Conservation (phyloP, 2,797 vertebrate genomes). For the Sebastes itinus region DNA sequence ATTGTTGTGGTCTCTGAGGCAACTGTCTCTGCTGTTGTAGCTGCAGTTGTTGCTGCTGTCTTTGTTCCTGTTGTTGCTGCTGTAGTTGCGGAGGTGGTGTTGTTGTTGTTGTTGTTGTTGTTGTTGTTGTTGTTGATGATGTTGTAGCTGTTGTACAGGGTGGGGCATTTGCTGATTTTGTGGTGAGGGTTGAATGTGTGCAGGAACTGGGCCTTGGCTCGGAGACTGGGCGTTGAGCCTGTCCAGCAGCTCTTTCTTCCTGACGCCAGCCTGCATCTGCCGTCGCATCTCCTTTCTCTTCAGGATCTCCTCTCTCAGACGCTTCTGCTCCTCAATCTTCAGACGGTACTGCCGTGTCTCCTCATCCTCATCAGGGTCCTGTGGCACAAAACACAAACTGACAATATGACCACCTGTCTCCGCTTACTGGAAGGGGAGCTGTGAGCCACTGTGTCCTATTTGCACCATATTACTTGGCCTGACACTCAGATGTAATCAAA, state of each 20-base stretch:
- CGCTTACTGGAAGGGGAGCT: background rate
- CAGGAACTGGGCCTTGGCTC: conserved; percentile 61
- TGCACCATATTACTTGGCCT: conserved; percentile 17
- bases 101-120: conserved; percentile 47
- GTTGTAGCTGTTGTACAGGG: conserved; percentile 49
- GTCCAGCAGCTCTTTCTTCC: conserved; percentile 94
- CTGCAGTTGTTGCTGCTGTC: conserved; percentile 30
- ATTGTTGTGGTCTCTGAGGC: conserved; percentile 69
- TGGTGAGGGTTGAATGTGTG: conserved; percentile 59
- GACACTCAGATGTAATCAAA: conserved; percentile 39
- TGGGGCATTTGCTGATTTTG: conserved; percentile 53
- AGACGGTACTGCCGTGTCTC: conserved; percentile 94
- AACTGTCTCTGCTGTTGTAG: conserved; percentile 67
- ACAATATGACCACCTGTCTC: conserved; percentile 10
- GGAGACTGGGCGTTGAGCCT: conserved; percentile 85
- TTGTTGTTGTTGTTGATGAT: conserved; percentile 16
- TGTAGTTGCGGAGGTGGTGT: conserved; percentile 23
- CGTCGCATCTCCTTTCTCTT: conserved; percentile 93
- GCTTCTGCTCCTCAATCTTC: conserved; percentile 98
- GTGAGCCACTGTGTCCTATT: background rate
- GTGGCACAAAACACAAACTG: conserved; percentile 33
- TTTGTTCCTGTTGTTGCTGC: conserved; percentile 36
- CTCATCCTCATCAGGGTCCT: conserved; percentile 94
- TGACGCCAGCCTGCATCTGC: conserved; percentile 94
- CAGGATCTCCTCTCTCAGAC: conserved; percentile 93